Evolutionary conservation across 2,113 vertebrate species (phyloP).

Genomic region (Triplophysa dalaica): DNA sequence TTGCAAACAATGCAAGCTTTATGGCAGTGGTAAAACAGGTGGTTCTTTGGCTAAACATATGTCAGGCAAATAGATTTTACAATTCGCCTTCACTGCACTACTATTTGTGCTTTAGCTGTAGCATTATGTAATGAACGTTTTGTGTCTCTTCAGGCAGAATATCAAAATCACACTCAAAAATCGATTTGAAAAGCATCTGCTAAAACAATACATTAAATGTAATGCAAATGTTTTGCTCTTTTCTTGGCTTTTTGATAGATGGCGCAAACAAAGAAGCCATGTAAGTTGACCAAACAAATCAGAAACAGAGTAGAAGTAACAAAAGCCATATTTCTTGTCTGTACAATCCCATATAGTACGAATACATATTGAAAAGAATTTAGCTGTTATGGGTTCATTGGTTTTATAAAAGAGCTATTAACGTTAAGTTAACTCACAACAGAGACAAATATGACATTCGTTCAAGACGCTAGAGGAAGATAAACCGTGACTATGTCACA

Average conservation of each 20-base stretch:
- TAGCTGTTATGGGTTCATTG: not conserved
- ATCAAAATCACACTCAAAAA: too few species aligned
- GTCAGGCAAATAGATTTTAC: not conserved
- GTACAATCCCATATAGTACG: not conserved
- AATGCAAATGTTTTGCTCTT: too few species aligned
- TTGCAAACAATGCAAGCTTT: constrained; percentile 36
- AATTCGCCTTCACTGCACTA: too few species aligned
- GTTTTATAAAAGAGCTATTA: not conserved
- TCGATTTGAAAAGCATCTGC: too few species aligned
- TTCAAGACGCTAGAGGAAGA: not conserved
- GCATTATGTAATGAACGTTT: too few species aligned
- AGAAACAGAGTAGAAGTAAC: not conserved
- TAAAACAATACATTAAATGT: too few species aligned
- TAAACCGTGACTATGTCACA: constrained; percentile 3
- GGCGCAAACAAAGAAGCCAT: not conserved
- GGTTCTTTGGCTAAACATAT: constrained; percentile 30
- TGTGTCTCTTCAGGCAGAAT: too few species aligned
- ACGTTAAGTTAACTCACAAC: not conserved
- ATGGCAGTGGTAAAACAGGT: constrained; percentile 51
- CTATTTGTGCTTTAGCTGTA: too few species aligned
- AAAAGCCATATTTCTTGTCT: not conserved
- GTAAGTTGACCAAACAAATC: not conserved
- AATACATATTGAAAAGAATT: constrained; percentile 6
- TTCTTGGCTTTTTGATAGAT: not conserved
- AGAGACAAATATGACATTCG: constrained; percentile 6